These are phyloP conservation scores for Stramonita haemastoma DNA, from an alignment of 2,888 invertebrate genomes.

Conservation along the genomic window DNA sequence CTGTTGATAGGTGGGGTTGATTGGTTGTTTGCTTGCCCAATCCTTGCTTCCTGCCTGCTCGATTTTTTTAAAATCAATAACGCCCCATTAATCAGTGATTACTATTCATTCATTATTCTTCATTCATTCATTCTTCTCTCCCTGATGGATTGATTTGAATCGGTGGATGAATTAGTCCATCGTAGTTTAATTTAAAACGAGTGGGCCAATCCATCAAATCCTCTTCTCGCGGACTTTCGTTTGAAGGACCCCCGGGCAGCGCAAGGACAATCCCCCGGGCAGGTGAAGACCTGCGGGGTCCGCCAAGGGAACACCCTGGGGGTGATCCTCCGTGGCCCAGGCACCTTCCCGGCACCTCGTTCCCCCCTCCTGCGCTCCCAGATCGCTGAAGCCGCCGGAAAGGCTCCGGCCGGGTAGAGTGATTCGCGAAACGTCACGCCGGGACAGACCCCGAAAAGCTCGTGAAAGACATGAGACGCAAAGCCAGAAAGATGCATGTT, in stretches of 20 bases:
- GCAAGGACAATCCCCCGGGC: neutral
- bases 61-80: neutral
- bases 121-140: no score
- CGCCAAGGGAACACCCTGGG: neutral
- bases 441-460: slow-evolving; percentile 16
- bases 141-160: no score
- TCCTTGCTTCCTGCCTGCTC: neutral
- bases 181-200: no score
- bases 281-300: neutral
- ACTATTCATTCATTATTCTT: no score
- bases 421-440: neutral
- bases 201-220: no score
- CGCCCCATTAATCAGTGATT: no score
- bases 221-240: neutral
- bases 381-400: neutral
- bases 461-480: neutral
- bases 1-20: no score
- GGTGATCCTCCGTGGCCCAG: slow-evolving; percentile 17
- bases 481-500: neutral
- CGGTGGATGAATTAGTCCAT: no score
- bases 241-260: neutral
- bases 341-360: slow-evolving; percentile 24
- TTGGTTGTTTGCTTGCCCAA: neutral
- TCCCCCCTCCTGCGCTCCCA: slow-evolving; percentile 8
- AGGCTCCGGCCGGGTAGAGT: neutral